Evolutionary conservation across 92 coral and sea anemone species (phyloP).

Genomic region (Siderastrea siderea): DNA sequence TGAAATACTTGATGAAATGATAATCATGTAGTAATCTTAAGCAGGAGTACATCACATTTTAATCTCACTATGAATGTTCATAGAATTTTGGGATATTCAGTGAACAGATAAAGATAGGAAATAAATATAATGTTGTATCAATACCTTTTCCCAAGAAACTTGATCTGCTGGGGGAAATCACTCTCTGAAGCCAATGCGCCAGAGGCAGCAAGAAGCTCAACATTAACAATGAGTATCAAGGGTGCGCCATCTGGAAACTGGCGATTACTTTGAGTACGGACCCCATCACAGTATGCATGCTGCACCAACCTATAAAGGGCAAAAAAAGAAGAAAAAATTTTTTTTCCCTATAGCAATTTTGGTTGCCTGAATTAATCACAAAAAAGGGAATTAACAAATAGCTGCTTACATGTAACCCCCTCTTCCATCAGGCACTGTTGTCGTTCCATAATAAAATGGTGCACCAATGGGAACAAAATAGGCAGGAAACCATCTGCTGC

Average conservation of each 20-base stretch:
- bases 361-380: neutral
- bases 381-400: neutral
- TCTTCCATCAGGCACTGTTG: conserved; percentile 44
- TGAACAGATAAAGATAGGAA: neutral
- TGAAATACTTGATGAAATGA: conserved; percentile 15
- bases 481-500: conserved; percentile 58
- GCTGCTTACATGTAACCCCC: conserved; percentile 48
- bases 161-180: conserved; percentile 36
- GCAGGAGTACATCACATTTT: conserved; percentile 6
- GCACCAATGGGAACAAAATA: conserved; percentile 44
- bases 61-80: conserved; percentile 8
- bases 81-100: conserved; percentile 14
- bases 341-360: neutral
- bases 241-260: conserved; percentile 57
- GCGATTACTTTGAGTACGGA: conserved; percentile 43
- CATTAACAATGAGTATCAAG: conserved; percentile 43
- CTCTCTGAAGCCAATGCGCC: conserved; percentile 24
- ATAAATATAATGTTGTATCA: neutral
- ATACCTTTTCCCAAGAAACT: conserved; percentile 35
- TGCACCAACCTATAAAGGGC: conserved; percentile 37
- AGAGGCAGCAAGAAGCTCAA: conserved; percentile 51
- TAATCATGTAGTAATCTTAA: conserved; percentile 15
- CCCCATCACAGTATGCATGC: conserved; percentile 72
- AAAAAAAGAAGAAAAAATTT: neutral
- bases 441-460: conserved; percentile 52